Evolutionary conservation across 2,113 vertebrate genomes (phyloP).

Genomic region (Zapus hudsonius): DNA sequence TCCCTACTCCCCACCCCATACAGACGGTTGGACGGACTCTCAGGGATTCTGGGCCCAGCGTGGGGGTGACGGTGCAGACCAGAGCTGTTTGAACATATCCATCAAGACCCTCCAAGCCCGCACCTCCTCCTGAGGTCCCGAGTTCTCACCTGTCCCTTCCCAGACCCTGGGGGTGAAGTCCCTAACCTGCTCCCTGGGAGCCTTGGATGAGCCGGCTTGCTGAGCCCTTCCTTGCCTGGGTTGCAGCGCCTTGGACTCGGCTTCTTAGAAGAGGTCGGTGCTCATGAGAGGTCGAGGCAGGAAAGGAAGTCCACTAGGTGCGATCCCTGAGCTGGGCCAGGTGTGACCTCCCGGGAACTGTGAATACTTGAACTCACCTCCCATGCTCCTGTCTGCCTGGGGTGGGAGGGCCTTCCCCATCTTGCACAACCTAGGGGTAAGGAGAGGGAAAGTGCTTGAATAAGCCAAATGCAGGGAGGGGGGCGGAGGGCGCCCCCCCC

Average conservation of each 20-base stretch:
- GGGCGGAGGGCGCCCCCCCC: neutral
- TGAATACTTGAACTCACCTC: conserved; percentile 69
- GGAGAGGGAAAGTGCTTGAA: conserved; percentile 12
- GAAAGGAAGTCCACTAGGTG: neutral
- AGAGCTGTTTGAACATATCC: neutral
- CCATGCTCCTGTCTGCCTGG: neutral
- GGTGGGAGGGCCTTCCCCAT: neutral
- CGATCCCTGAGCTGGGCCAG: conserved; percentile 4
- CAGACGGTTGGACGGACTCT: conserved; percentile 53
- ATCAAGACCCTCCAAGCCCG: neutral
- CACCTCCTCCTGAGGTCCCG: neutral
- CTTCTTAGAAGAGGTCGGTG: neutral
- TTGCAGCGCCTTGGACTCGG: neutral
- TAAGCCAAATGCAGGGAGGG: conserved; percentile 54
- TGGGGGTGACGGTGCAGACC: neutral
- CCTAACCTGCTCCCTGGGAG: neutral
- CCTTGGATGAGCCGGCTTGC: neutral
- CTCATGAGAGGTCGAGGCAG: neutral
- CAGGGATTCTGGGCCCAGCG: conserved; percentile 69
- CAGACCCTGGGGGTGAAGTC: neutral
- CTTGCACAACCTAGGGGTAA: neutral
- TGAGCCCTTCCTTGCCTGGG: too few species aligned
- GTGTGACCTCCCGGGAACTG: conserved; percentile 42
- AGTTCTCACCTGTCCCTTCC: neutral
- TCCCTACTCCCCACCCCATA: neutral